Percentiles rank a stretch among this genome's conserved stretches.
Conservation (phyloP, 2,797 vertebrate genomes). For the Schizothorax lantsangensis region DNA sequence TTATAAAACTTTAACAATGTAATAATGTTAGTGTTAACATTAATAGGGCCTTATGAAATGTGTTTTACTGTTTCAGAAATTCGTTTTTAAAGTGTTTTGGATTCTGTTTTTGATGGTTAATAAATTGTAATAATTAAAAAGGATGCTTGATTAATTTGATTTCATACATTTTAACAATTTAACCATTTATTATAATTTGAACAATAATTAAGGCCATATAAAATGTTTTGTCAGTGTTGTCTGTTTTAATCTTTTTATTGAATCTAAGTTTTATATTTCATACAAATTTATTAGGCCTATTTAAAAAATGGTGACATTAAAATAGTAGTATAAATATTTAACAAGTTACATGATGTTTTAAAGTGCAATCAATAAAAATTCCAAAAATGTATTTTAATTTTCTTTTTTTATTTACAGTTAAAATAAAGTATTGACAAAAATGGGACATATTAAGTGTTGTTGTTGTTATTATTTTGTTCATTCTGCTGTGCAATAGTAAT, state of each 20-base stretch:
- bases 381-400: not conserved
- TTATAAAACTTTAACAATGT: too few relatives aligned
- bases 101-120: not conserved
- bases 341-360: not conserved
- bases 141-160: not conserved
- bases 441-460: too few relatives aligned
- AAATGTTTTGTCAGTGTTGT: too few relatives aligned
- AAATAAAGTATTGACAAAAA: not conserved
- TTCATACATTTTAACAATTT: not conserved
- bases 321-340: too few relatives aligned
- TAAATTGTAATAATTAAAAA: too few relatives aligned
- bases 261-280: too few relatives aligned
- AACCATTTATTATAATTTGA: not conserved
- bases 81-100: not conserved
- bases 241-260: too few relatives aligned
- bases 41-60: not conserved
- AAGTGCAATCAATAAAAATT: not conserved
- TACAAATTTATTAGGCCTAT: too few relatives aligned
- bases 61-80: not conserved
- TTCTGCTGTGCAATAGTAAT: not conserved
- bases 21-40: not conserved
- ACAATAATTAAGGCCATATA: not conserved
- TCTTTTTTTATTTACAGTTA: not conserved
- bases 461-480: not conserved
- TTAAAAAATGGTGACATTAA: too few relatives aligned